Evolutionary conservation across 2,797 vertebrate genomes (phyloP).

Genomic region (Acipenser oxyrinchus): DNA sequence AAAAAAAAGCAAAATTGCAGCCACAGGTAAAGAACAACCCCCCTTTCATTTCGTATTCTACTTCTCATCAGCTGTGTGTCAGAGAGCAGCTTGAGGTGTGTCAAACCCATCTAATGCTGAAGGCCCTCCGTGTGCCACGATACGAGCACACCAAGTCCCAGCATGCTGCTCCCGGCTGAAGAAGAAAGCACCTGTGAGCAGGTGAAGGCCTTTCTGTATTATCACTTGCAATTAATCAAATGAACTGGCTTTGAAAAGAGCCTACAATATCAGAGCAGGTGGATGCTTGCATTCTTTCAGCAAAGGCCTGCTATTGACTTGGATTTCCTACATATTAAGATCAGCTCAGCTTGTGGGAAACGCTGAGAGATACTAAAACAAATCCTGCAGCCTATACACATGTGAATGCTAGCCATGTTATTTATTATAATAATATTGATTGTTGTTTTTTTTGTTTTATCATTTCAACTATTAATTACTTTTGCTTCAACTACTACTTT

Average conservation of each 20-base stretch:
- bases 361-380: not conserved
- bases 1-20: not conserved
- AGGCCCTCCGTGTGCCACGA: slow-evolving; percentile 47
- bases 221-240: slow-evolving; percentile 65
- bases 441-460: no score
- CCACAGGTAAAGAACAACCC: not conserved
- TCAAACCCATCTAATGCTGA: slow-evolving; percentile 54
- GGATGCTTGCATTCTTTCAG: slow-evolving; percentile 48
- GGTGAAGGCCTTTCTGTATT: slow-evolving; percentile 59
- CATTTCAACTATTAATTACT: no score
- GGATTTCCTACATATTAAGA: slow-evolving; percentile 34
- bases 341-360: slow-evolving; percentile 33
- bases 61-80: not conserved
- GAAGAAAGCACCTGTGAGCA: slow-evolving; percentile 57
- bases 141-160: slow-evolving; percentile 55
- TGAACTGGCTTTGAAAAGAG: slow-evolving; percentile 49
- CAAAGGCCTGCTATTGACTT: slow-evolving; percentile 24
- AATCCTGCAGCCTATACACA: no score
- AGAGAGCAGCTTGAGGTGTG: slow-evolving; percentile 50
- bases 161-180: slow-evolving; percentile 57
- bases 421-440: no score
- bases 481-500: no score
- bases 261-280: slow-evolving; percentile 47
- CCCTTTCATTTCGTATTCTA: not conserved
- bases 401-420: no score